Percentiles rank a stretch among this genome's conserved stretches.
Conservation (phyloP, 35 echinoderm and acorn worm genomes). For the Hemicentrotus pulcherrimus region DNA sequence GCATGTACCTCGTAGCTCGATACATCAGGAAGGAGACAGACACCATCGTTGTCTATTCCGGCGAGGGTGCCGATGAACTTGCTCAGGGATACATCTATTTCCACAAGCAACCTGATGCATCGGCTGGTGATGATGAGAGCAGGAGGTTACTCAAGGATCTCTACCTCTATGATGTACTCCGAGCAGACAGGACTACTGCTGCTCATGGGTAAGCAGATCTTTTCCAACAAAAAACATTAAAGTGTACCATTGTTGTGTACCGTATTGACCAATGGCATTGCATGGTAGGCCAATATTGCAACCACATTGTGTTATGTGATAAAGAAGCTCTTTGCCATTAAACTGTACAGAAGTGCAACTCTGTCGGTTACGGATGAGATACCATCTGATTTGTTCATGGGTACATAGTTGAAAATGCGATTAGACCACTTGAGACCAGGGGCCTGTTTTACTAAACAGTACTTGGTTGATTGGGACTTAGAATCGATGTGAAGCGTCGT, state of each 20-base stretch:
- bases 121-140: constrained; percentile 74
- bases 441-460: no score
- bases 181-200: constrained; percentile 86
- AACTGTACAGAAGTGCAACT: no score
- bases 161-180: constrained; percentile 76
- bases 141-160: constrained; percentile 78
- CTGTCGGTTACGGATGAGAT: no score
- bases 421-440: no score
- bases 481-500: no score
- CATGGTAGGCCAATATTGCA: no score
- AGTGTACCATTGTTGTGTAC: neutral
- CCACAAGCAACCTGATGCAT: constrained; percentile 77
- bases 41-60: constrained; percentile 89
- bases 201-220: constrained; percentile 75
- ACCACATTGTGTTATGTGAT: no score
- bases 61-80: constrained; percentile 89
- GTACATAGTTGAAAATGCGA: no score
- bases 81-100: constrained; percentile 96
- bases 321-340: no score
- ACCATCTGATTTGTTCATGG: no score
- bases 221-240: neutral
- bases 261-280: no score
- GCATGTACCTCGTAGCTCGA: constrained; percentile 83
- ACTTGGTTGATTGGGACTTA: no score
- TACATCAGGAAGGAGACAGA: constrained; percentile 84